Evolutionary conservation across 2,113 vertebrate species (phyloP), one percentile per base, ranked within the genome.

Genomic region (Pongo abelii): DNA sequence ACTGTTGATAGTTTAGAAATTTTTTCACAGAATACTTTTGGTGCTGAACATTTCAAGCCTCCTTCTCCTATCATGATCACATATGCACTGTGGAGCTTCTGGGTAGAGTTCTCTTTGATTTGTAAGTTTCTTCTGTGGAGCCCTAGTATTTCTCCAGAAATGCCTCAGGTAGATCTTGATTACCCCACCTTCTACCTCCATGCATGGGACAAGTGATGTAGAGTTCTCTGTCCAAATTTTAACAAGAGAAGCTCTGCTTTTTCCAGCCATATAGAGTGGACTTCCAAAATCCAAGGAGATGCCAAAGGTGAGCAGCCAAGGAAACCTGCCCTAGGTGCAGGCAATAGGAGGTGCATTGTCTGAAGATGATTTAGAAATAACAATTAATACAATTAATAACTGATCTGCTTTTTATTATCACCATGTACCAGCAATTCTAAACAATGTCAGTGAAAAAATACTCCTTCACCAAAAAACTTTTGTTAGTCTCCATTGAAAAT

Each of bases 331-430:
- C 32, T 72, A 9, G 8, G 23, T 55, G 11, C 25, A 80, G 55
- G 25, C 38, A 92, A 30, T 14, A 81, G 30, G 25, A 14, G 6
- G 12, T 52, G 6, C 5, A 20, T 57, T 72, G 22, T 46, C 50
- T 72, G 13, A 57, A 46, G 20, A 74, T 57, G 86, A 95, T 40
- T 84, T 50, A 84, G 70, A 96, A 67, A 64, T 64, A 91, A 89
- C 77, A 79, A 46, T 91, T 86, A 93, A 96, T 43, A 59, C 52
- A 84, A 75, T 38, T 48, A 27, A 77, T 55, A 79, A 18, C n/a
- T 67, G 16, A 48, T 57, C 25, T 91, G 74, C 20, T 94, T 94
- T 96, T 84, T 67, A 67, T 96, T 75, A 84, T 79, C 80, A 90
- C 25, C 46, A 67, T 35, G 46, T 38, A 4, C 35, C 69, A 79